Percentiles rank a stretch among this genome's conserved stretches.
Conservation (phyloP, 2,888 invertebrate species). For the Lasioglossum oenotherae region DNA sequence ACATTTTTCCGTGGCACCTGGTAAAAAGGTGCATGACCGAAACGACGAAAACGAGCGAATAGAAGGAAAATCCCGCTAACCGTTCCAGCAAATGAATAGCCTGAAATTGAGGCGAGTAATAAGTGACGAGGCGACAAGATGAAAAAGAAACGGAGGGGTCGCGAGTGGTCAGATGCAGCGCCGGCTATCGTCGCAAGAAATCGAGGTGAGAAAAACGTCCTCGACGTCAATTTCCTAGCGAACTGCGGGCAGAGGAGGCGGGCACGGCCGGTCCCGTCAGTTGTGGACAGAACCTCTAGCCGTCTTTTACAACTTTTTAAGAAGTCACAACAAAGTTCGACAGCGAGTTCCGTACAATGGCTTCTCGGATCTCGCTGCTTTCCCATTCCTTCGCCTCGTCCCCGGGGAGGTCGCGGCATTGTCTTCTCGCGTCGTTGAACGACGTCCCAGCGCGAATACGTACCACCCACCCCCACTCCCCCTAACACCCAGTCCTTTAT, state of each 20-base stretch:
- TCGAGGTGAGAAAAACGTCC: conserved; percentile 65
- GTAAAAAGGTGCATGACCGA: too few species aligned
- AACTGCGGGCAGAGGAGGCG: conserved; percentile 41
- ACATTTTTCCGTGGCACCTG: background rate
- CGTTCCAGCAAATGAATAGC: conserved; percentile 2
- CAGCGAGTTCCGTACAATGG: conserved; percentile 79
- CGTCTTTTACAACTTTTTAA: conserved; percentile 79
- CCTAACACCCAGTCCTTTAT: conserved; percentile 57
- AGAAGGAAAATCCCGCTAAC: background rate
- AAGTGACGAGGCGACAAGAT: conserved; percentile 28
- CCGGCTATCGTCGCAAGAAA: conserved; percentile 51
- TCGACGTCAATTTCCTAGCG: conserved; percentile 71
- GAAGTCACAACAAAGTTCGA: conserved; percentile 79
- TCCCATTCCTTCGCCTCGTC: conserved; percentile 46
- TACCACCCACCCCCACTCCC: background rate
- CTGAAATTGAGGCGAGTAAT: conserved; percentile 30
- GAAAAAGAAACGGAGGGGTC: conserved; percentile 1
- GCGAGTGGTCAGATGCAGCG: conserved; percentile 23
- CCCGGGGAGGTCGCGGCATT: conserved; percentile 71
- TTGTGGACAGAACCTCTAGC: conserved; percentile 66
- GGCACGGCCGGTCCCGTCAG: conserved; percentile 67
- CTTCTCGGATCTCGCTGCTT: conserved; percentile 70
- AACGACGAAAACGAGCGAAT: background rate
- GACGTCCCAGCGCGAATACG: conserved; percentile 49
- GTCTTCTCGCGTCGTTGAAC: conserved; percentile 73